These are phyloP conservation scores for Drosophila subsilvestris DNA, from an alignment of 2,888 invertebrate genomes.

Conservation along the genomic window DNA sequence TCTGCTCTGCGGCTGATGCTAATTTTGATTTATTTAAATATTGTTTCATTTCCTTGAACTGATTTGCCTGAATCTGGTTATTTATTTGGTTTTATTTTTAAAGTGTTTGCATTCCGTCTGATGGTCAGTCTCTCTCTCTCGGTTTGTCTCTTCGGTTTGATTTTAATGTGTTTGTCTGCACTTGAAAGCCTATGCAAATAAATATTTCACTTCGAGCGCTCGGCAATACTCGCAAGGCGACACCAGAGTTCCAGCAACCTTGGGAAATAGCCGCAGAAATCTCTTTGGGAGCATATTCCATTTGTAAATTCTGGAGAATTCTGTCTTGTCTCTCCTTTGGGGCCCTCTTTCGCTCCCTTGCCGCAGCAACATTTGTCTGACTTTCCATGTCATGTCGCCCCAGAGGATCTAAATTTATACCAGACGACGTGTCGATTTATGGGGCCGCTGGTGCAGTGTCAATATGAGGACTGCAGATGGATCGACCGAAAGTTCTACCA, in stretches of 20 bases:
- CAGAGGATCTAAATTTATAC: constrained; percentile 58
- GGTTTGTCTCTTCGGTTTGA: constrained; percentile 4
- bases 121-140: constrained; percentile 11
- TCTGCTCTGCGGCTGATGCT: constrained; percentile 42
- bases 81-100: constrained; percentile 20
- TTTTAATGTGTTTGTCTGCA: constrained; percentile 42
- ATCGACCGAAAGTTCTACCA: neutral
- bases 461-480: constrained; percentile 18
- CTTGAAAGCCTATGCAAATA: constrained; percentile 22
- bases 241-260: constrained; percentile 29
- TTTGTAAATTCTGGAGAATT: constrained; percentile 40
- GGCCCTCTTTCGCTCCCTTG: neutral
- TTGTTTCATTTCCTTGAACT: constrained; percentile 50
- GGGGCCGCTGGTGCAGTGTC: constrained; percentile 34
- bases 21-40: constrained; percentile 68
- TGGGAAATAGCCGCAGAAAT: constrained; percentile 38
- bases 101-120: constrained; percentile 30
- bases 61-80: constrained; percentile 25
- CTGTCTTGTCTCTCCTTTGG: constrained; percentile 2
- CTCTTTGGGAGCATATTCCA: constrained; percentile 20
- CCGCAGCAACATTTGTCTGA: constrained; percentile 49
- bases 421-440: constrained; percentile 54
- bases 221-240: constrained; percentile 8
- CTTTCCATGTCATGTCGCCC: constrained; percentile 25
- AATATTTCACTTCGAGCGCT: constrained; percentile 14